phyloP scores from a whole-genome alignment of 2,888 invertebrate genomes.

The Orthonevra nobilis region DNA sequence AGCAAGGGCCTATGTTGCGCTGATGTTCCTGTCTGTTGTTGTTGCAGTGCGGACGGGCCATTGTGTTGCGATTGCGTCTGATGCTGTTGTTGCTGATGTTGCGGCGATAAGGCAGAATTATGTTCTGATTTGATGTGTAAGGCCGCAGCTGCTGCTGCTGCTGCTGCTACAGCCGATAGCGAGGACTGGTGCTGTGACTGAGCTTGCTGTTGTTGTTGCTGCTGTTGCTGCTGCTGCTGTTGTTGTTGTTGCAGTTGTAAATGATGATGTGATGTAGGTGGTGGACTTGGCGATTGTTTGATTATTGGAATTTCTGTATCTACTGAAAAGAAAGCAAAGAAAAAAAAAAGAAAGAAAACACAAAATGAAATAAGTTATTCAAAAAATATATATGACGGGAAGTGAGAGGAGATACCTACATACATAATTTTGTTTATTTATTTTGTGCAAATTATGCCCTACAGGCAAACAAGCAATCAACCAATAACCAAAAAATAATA shows the following conservation, averaged over 20 bases:
- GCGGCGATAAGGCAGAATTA: slow-evolving; percentile 75
- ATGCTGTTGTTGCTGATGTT: slow-evolving; percentile 75
- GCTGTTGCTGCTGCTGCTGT: slow-evolving; percentile 75
- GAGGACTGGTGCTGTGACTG: slow-evolving; percentile 73
- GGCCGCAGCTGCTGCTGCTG: slow-evolving; percentile 72
- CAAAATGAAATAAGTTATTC: slow-evolving; percentile 20
- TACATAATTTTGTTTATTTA: slow-evolving; percentile 25
- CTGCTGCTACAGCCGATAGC: slow-evolving; percentile 69
- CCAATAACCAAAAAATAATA: slow-evolving; percentile 27
- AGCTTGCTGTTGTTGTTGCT: slow-evolving; percentile 73
- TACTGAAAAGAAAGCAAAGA: slow-evolving; percentile 72
- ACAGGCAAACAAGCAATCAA: slow-evolving; percentile 49
- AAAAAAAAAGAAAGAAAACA: slow-evolving; percentile 30
- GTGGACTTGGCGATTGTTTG: slow-evolving; percentile 80
- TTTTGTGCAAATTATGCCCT: slow-evolving; percentile 55
- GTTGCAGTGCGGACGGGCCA: slow-evolving; percentile 72
- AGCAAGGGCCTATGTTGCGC: slow-evolving; percentile 78
- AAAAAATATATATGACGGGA: not conserved
- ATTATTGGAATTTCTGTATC: slow-evolving; percentile 81
- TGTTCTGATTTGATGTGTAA: slow-evolving; percentile 79
- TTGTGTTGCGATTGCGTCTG: slow-evolving; percentile 67
- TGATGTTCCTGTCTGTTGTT: slow-evolving; percentile 78
- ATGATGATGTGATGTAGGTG: slow-evolving; percentile 77
- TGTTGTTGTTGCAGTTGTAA: slow-evolving; percentile 74
- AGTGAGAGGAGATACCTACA: not conserved